Evolutionary conservation across 2,113 vertebrate species (phyloP), one percentile per base, ranked within the genome.

Genomic region (Podilymbus podiceps): DNA sequence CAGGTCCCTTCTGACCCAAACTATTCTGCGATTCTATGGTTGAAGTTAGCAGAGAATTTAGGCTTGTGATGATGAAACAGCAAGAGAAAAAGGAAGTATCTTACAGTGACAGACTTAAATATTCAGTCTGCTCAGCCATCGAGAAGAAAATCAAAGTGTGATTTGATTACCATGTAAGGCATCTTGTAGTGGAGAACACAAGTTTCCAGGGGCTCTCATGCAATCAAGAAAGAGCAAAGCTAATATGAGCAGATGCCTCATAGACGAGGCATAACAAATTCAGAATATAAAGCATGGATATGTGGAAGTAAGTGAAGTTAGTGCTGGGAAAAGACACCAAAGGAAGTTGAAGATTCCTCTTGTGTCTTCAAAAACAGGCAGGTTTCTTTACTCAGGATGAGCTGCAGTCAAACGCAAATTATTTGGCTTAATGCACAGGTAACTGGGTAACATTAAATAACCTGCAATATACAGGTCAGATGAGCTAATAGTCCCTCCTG

Each of bases 401-500:
- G 56, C 31, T 92, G 56, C 66, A 59, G 47, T 71, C 55, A 74
- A 96, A 74, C 21, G 62, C 50, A 53, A 42, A 40, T 86, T 56
- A 63, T 25, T 64, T 47, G 44, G 21, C 28, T 94, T 55, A 93
- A 84, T 56, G n/a, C 15, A 38, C 33, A 90, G 76, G 58, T 92
- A 81, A 96, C 44, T 30, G 60, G 24, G 60, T 81, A 81, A 71
- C 52, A 60, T 86, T 69, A 58, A 89, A 74, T 40, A 83, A 47
- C 55, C 58, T 92, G 55, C 68, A 90, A 74, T 81, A 35, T 28
- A 53, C 60, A 91, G 66, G 80, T 87, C 94, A 93, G 73, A 90
- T 75, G 92, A 97, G 56, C 59, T 84, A 95, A 94, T 85, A 89
- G 91, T 78, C 92, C 63, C 80, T 89, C 52, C 73, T 78, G 92